Base-by-base conservation (phyloP, 2,888 invertebrate genomes). In the Eupithecia vulgata region DNA sequence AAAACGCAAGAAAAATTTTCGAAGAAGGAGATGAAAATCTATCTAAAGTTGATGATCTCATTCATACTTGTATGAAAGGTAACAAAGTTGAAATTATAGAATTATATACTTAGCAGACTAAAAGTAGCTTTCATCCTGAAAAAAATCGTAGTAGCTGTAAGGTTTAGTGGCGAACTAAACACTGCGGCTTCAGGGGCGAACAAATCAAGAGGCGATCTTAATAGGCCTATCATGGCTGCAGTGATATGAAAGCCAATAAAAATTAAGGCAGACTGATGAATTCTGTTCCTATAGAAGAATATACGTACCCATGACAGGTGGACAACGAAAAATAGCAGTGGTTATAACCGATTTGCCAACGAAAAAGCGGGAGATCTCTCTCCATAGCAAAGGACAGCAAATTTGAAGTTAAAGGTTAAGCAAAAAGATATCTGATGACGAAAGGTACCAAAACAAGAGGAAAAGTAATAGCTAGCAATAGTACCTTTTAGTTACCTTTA, bases 21-120 rank as follows among this genome's bases (percentile, higher is more conserved):
- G 84, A 84, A 71, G 85, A 84, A 48, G 83, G 83, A 17, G 83
- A 84, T 8, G 85, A 85, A 17, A 83, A 83, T 72, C 45, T 88
- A 52, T 81, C 80, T 48, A 89, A 86, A 68, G 81, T 87, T 0
- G 84, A 86, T 15, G 80, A 83, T 59, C 80, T 90, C 21, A 81
- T 90, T 71, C 74, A 79, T 40, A 78, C 79, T 34, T 91, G 91
- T 70, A 75, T 84, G 3, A 72, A 82, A 74, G 88, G 90, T 90
- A 84, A 78, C 61, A 10, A 21, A 52, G 48, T 57, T 12, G 5
- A 25, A 25, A 57, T 25, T 25, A 25, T 57, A 0, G 21, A 45
- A 17, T 45, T 17, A 17, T 17, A 40, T 8, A 48, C 48, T 48
- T n/a, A 48, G 6, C 45, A 17, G 45, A 45, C 15, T 45, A 45